Conservation (phyloP, 2,797 vertebrate genomes). For the Peromyscus eremicus region DNA sequence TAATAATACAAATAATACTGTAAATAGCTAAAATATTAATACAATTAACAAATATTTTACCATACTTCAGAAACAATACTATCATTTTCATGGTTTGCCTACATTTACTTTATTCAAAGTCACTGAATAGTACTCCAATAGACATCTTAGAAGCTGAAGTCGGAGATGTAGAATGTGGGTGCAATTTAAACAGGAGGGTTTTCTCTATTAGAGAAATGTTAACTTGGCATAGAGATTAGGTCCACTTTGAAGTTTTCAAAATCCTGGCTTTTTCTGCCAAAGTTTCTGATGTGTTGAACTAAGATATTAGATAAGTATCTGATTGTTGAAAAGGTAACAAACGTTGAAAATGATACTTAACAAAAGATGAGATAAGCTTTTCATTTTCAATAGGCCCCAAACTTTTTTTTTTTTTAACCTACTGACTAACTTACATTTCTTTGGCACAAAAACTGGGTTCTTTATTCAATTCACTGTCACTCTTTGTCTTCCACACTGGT, state of each 20-base stretch:
- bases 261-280: neutral
- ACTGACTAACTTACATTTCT: neutral
- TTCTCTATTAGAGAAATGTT: neutral
- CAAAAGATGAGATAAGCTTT: neutral
- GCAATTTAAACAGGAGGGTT: neutral
- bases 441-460: neutral
- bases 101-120: neutral
- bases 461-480: neutral
- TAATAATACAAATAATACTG: conserved; percentile 41
- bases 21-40: neutral
- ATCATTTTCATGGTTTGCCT: neutral
- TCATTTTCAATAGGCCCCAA: neutral
- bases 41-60: neutral
- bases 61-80: neutral
- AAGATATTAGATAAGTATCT: neutral
- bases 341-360: neutral
- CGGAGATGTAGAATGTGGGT: neutral
- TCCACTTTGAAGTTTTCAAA: neutral
- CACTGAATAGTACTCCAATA: neutral
- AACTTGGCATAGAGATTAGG: neutral
- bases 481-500: conserved; percentile 3
- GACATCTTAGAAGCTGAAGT: neutral
- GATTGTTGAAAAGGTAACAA: neutral
- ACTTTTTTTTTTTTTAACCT: neutral
- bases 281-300: neutral